Conservation (phyloP, 1,140 invertebrate species). For the Brachionus angularis region DNA sequence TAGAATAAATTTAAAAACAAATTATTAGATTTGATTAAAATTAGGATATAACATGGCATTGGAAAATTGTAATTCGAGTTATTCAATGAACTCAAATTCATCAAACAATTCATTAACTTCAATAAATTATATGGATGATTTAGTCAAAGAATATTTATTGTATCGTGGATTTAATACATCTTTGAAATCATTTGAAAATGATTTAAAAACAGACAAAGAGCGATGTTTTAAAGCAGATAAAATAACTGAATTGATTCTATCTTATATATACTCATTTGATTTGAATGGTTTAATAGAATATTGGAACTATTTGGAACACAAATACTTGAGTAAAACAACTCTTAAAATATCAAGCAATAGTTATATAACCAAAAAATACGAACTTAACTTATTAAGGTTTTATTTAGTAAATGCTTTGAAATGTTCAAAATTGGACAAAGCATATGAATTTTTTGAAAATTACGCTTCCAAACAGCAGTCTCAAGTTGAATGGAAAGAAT, state of each 20-base stretch:
- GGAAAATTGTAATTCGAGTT: too few species aligned
- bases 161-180: slow-evolving; percentile 80
- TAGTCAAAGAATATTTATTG: slow-evolving; percentile 82
- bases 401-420: slow-evolving; percentile 80
- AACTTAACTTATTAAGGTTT: slow-evolving; percentile 79
- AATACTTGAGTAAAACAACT: slow-evolving; percentile 73
- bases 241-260: slow-evolving; percentile 79
- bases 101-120: too few species aligned
- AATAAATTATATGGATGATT: slow-evolving; percentile 70
- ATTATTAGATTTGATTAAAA: too few species aligned
- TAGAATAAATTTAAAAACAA: too few species aligned
- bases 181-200: slow-evolving; percentile 75
- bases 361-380: slow-evolving; percentile 77
- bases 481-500: slow-evolving; percentile 88
- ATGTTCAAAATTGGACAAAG: slow-evolving; percentile 75
- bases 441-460: slow-evolving; percentile 81
- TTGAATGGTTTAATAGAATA: slow-evolving; percentile 71
- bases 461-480: slow-evolving; percentile 79
- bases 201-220: slow-evolving; percentile 82
- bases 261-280: slow-evolving; percentile 73
- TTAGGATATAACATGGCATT: too few species aligned
- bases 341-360: slow-evolving; percentile 62
- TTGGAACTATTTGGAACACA: slow-evolving; percentile 78
- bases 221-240: slow-evolving; percentile 83
- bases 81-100: too few species aligned